Percentiles rank a stretch among this genome's conserved stretches.
phyloP scores from a whole-genome alignment of 2,797 vertebrate species.

The Eulemur albifrons region DNA sequence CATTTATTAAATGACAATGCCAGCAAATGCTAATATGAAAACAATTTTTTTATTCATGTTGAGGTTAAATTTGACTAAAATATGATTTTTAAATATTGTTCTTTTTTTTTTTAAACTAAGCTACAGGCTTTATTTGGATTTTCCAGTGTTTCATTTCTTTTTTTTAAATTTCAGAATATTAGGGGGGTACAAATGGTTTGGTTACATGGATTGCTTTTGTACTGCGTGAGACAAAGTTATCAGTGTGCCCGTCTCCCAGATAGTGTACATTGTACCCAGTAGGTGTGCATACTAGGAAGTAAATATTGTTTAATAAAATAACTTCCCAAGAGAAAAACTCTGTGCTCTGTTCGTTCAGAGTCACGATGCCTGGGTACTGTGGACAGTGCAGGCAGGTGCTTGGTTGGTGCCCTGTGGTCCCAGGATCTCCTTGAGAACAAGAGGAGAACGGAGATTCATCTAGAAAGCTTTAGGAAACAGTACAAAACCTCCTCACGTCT shows the following conservation, averaged over 20 bases:
- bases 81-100: neutral
- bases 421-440: too few species aligned
- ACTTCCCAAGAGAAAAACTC: neutral
- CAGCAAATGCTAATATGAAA: neutral
- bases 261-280: too few species aligned
- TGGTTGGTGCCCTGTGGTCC: neutral
- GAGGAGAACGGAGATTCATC: neutral
- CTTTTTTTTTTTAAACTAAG: neutral
- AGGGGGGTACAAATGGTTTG: too few species aligned
- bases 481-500: neutral
- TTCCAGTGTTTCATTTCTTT: too few species aligned
- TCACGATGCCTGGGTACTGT: rapidly evolving
- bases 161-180: too few species aligned
- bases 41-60: neutral
- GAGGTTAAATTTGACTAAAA: neutral
- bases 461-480: neutral
- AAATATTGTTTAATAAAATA: neutral
- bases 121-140: too few species aligned
- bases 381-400: rapidly evolving
- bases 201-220: too few species aligned
- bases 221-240: too few species aligned
- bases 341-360: rapidly evolving
- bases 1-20: neutral
- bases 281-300: too few species aligned
- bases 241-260: too few species aligned